Evolutionary conservation across 2,888 invertebrate genomes (phyloP).

Genomic region (Furcula furcula): DNA sequence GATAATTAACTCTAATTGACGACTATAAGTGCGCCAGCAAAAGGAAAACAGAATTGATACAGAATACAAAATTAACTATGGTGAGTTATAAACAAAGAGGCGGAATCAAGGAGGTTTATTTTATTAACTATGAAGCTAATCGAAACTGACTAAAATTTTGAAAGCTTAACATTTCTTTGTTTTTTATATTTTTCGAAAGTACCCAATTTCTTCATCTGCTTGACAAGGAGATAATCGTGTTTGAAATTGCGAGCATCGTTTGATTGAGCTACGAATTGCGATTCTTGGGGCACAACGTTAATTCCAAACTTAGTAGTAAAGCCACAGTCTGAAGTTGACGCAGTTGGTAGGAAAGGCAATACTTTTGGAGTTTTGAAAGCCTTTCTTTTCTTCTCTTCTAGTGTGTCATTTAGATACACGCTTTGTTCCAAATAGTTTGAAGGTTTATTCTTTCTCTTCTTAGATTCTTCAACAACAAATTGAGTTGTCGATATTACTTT

Average conservation of each 20-base stretch:
- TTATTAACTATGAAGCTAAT: too few relatives aligned
- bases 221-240: constrained; percentile 50
- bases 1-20: too few relatives aligned
- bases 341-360: constrained; percentile 64
- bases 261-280: constrained; percentile 58
- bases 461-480: constrained; percentile 58
- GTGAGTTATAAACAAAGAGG: constrained; percentile 23
- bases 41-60: too few relatives aligned
- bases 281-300: constrained; percentile 52
- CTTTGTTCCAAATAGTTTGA: constrained; percentile 71
- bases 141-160: constrained; percentile 54
- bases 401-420: constrained; percentile 56
- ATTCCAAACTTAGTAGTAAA: constrained; percentile 70
- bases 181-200: constrained; percentile 61
- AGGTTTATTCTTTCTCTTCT: constrained; percentile 55
- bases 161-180: constrained; percentile 55
- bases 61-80: neutral
- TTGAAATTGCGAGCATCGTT: constrained; percentile 52
- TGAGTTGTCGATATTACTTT: constrained; percentile 53
- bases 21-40: too few relatives aligned
- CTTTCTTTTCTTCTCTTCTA: constrained; percentile 37
- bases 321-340: constrained; percentile 57
- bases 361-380: constrained; percentile 54
- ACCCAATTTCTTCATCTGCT: constrained; percentile 56
- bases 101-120: constrained; percentile 18